These are phyloP conservation scores for Theretra japonica DNA, from an alignment of 2,888 invertebrate genomes.

Conservation along the genomic window DNA sequence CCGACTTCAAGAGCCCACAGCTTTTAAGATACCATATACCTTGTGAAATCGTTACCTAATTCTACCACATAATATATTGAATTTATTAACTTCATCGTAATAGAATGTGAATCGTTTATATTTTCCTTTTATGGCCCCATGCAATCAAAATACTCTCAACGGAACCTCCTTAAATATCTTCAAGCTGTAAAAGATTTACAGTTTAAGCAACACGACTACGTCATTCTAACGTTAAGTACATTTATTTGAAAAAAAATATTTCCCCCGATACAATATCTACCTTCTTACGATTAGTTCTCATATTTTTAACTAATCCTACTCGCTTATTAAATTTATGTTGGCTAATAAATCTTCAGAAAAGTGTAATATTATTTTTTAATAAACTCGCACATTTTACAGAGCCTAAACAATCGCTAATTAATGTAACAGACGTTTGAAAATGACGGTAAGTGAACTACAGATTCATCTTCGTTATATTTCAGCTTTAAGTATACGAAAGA, in stretches of 20 bases:
- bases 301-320: slow-evolving; percentile 70
- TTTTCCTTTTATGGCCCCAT: slow-evolving; percentile 72
- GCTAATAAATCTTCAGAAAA: slow-evolving; percentile 77
- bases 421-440: slow-evolving; percentile 19
- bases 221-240: slow-evolving; percentile 71
- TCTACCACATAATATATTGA: slow-evolving; percentile 26
- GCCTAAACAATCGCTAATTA: slow-evolving; percentile 30
- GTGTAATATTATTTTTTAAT: slow-evolving; percentile 13
- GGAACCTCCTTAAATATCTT: slow-evolving; percentile 57
- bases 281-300: slow-evolving; percentile 60
- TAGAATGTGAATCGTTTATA: slow-evolving; percentile 48
- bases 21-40: slow-evolving; percentile 29
- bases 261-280: slow-evolving; percentile 61
- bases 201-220: slow-evolving; percentile 51
- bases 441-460: slow-evolving; percentile 1
- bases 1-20: slow-evolving; percentile 16
- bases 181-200: slow-evolving; percentile 59
- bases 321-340: slow-evolving; percentile 69
- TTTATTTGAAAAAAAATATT: slow-evolving; percentile 56
- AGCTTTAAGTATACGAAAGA: slow-evolving; percentile 37
- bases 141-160: slow-evolving; percentile 64
- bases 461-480: not conserved
- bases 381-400: slow-evolving; percentile 31
- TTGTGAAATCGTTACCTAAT: slow-evolving; percentile 26
- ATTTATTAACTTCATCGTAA: slow-evolving; percentile 45